phyloP scores from a whole-genome alignment of 2,113 vertebrate species.

The Xiphorhynchus elegans region DNA sequence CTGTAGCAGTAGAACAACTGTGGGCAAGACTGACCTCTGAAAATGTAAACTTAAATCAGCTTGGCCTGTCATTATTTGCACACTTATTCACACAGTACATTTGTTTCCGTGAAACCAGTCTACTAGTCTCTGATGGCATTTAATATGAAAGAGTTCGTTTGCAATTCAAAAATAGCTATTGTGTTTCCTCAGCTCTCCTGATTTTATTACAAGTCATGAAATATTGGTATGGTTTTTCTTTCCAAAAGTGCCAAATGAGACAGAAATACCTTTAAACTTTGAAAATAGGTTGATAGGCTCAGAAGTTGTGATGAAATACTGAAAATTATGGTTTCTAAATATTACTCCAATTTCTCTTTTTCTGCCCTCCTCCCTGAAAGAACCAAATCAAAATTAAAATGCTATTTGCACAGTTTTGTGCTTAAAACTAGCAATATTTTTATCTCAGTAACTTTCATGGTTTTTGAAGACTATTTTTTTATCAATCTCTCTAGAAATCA shows the following conservation, averaged over 20 bases:
- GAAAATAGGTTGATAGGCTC: neutral
- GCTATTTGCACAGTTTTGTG: neutral
- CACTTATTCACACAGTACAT: neutral
- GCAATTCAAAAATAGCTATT: slow-evolving; percentile 49
- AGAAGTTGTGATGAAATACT: neutral
- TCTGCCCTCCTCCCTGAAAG: neutral
- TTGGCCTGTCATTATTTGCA: neutral
- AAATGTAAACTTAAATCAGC: neutral
- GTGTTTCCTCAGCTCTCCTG: neutral
- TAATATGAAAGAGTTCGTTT: slow-evolving; percentile 52
- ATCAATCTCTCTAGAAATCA: neutral
- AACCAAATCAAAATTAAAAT: neutral
- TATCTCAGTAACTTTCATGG: neutral
- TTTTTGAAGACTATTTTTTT: neutral
- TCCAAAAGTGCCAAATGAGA: neutral
- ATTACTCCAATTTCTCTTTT: neutral
- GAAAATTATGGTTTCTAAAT: neutral
- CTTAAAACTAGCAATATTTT: neutral
- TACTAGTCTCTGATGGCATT: slow-evolving; percentile 39
- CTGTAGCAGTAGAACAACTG: neutral
- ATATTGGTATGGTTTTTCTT: neutral
- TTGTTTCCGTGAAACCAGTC: neutral
- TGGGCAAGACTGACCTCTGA: neutral
- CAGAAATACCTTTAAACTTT: neutral
- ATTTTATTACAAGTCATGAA: slow-evolving; percentile 1